These are phyloP conservation scores for Protodeltote pygarga DNA, from an alignment of 2,888 invertebrate genomes.

Conservation along the genomic window DNA sequence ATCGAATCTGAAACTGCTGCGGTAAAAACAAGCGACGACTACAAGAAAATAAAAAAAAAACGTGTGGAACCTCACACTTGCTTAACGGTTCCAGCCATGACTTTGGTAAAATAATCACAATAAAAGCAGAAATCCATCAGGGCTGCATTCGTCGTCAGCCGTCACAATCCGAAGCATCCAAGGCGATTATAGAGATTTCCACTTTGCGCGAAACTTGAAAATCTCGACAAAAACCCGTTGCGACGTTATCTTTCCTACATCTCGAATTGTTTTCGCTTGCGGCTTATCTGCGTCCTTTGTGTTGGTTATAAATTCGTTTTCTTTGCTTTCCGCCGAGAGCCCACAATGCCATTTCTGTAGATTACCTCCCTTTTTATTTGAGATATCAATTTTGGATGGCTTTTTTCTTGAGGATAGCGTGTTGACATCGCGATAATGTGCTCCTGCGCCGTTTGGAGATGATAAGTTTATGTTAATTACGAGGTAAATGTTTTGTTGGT, in stretches of 20 bases:
- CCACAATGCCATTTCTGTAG: slow-evolving; percentile 49
- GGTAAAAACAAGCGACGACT: neutral
- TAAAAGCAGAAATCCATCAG: slow-evolving; percentile 52
- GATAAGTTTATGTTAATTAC: slow-evolving; percentile 42
- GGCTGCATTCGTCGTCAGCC: slow-evolving; percentile 47
- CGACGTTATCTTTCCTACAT: slow-evolving; percentile 55
- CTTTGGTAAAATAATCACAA: slow-evolving; percentile 48
- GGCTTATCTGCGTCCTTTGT: slow-evolving; percentile 64
- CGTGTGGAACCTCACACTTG: neutral
- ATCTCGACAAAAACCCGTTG: slow-evolving; percentile 55
- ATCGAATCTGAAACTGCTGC: neutral
- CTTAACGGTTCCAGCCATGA: slow-evolving; percentile 17
- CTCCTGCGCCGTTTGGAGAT: slow-evolving; percentile 24
- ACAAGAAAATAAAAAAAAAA: neutral
- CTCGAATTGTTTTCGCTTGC: slow-evolving; percentile 62
- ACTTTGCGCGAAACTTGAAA: slow-evolving; percentile 50
- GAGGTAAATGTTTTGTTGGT: slow-evolving; percentile 38
- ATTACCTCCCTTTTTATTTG: slow-evolving; percentile 52
- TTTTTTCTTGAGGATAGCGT: slow-evolving; percentile 39
- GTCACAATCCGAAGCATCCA: slow-evolving; percentile 51
- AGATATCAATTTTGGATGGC: slow-evolving; percentile 54
- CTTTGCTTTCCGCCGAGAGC: slow-evolving; percentile 51
- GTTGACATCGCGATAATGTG: slow-evolving; percentile 47
- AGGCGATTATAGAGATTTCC: slow-evolving; percentile 57
- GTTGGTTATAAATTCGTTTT: slow-evolving; percentile 63